phyloP scores from a whole-genome alignment of 2,888 invertebrate species.

The Maniola hyperantus region DNA sequence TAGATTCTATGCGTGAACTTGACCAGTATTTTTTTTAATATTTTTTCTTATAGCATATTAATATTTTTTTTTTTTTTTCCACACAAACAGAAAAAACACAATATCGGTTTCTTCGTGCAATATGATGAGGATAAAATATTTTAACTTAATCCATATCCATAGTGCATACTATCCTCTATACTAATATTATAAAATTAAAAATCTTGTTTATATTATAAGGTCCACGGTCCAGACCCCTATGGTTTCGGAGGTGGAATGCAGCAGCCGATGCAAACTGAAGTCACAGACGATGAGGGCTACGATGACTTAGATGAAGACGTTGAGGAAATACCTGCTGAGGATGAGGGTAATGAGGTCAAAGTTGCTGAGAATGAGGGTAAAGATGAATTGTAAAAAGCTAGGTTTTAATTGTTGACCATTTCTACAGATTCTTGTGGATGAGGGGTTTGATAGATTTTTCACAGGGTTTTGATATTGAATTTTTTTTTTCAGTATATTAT shows the following conservation, averaged over 20 bases:
- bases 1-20: no score
- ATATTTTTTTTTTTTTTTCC: no score
- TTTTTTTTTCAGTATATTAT: neutral
- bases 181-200: no score
- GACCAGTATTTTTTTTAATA: no score
- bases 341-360: constrained; percentile 26
- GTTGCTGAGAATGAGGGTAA: neutral
- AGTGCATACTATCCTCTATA: no score
- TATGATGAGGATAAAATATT: no score
- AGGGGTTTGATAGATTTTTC: neutral
- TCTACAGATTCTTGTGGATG: neutral
- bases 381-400: constrained; percentile 55
- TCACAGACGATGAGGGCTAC: constrained; percentile 41
- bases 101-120: no score
- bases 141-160: no score
- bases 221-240: constrained; percentile 74
- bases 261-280: constrained; percentile 40
- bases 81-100: no score
- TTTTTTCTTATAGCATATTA: no score
- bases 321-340: constrained; percentile 43
- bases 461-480: constrained; percentile 3
- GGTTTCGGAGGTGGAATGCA: constrained; percentile 62
- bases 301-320: constrained; percentile 36
- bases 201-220: constrained; percentile 44
- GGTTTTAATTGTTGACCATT: neutral